phyloP scores from a whole-genome alignment of 2,113 vertebrate genomes.

The Callopanchax toddi region DNA sequence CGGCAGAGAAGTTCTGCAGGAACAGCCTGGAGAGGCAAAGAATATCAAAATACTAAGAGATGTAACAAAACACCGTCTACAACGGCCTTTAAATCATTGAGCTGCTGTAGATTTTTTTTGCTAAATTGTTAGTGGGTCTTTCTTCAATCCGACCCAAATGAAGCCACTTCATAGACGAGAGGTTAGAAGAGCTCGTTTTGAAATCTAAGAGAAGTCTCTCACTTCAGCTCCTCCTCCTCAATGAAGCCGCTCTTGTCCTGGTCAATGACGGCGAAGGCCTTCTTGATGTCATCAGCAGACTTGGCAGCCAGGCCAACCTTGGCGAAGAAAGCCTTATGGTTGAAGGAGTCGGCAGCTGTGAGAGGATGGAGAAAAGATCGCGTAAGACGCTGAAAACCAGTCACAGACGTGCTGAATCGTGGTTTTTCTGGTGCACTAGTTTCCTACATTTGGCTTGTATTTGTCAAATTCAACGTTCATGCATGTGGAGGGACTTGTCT shows the following conservation, averaged over 20 bases:
- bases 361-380: constrained; percentile 10
- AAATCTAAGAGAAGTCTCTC: constrained; percentile 50
- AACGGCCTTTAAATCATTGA: background rate
- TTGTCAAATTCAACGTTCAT: background rate
- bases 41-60: background rate
- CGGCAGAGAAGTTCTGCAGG: constrained; percentile 81
- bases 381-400: background rate
- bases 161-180: no score
- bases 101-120: no score
- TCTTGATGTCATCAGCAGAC: constrained; percentile 77
- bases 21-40: constrained; percentile 70
- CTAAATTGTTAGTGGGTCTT: no score
- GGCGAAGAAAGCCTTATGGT: constrained; percentile 83
- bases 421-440: background rate
- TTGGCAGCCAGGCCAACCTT: constrained; percentile 82
- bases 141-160: no score
- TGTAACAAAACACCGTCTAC: background rate
- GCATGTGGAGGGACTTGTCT: background rate
- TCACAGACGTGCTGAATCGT: background rate
- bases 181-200: constrained; percentile 1
- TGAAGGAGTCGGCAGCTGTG: constrained; percentile 84
- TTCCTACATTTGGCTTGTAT: background rate
- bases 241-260: constrained; percentile 86
- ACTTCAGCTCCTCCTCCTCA: constrained; percentile 88
- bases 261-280: constrained; percentile 84